A percentile compares a stretch with the other conserved stretches of the same genome.
phyloP scores from a whole-genome alignment of 2,888 invertebrate genomes.

The Dexiosoma caninum region DNA sequence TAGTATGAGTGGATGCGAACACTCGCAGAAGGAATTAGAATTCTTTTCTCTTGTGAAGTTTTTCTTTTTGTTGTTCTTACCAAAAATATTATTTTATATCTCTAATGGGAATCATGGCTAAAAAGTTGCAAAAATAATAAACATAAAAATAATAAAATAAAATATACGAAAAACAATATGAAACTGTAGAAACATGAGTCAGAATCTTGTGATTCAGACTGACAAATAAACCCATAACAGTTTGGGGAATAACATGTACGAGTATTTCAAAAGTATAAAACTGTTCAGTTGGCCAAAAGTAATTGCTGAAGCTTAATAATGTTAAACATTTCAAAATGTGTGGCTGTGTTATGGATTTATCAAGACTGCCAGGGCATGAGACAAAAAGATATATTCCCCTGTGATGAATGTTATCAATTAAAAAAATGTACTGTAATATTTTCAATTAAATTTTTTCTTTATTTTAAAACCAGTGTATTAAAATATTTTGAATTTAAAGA shows the following conservation, averaged over 20 bases:
- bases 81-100: conserved; percentile 50
- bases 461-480: no score
- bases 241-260: conserved; percentile 3
- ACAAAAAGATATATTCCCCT: no score
- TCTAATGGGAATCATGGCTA: conserved; percentile 53
- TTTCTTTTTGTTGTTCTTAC: conserved; percentile 4
- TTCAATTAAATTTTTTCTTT: no score
- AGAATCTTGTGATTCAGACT: neutral
- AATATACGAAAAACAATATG: neutral
- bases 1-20: neutral
- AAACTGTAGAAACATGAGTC: neutral
- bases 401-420: no score
- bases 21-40: neutral
- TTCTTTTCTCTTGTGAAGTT: neutral
- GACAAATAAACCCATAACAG: neutral
- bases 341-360: no score
- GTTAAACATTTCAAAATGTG: no score
- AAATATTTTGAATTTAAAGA: no score
- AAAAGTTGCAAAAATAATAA: conserved; percentile 42
- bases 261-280: neutral
- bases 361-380: no score
- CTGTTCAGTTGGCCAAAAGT: neutral
- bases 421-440: no score
- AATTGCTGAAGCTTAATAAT: no score
- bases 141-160: neutral